These are phyloP conservation scores for Drosophila kanapiae DNA, from an alignment of 1,140 invertebrate genomes.

Conservation along the genomic window DNA sequence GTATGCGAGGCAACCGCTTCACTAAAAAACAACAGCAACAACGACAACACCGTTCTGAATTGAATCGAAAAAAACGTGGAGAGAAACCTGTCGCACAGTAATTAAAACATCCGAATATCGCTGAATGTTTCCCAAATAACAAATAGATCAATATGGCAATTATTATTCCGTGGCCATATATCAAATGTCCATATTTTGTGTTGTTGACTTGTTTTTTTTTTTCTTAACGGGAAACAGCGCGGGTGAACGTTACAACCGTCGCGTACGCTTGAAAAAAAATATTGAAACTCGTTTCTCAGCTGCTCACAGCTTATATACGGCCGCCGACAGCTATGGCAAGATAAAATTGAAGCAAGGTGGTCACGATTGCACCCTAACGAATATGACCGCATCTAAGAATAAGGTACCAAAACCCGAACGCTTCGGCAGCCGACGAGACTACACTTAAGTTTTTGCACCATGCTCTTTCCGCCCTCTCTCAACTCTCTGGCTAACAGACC, in stretches of 20 bases:
- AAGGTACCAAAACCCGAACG: neutral
- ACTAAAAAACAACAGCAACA: slow-evolving; percentile 42
- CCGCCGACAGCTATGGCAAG: neutral
- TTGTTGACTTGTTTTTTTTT: slow-evolving; percentile 18
- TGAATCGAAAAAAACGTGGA: slow-evolving; percentile 38
- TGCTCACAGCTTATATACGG: slow-evolving; percentile 3
- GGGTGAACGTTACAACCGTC: slow-evolving; percentile 5
- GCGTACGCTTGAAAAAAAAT: neutral
- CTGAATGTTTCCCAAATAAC: slow-evolving; percentile 20
- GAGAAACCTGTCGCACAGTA: slow-evolving; percentile 28
- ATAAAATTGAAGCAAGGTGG: too few relatives aligned
- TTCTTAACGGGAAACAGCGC: slow-evolving; percentile 19
- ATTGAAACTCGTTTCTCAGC: slow-evolving; percentile 4
- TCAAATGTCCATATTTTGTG: slow-evolving; percentile 33
- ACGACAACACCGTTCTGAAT: slow-evolving; percentile 35
- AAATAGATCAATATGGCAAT: slow-evolving; percentile 19
- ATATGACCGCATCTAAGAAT: too few relatives aligned
- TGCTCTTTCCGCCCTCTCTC: neutral
- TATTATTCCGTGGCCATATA: slow-evolving; percentile 5
- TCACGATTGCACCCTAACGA: too few relatives aligned
- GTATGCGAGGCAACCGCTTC: slow-evolving; percentile 46
- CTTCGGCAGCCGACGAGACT: slow-evolving; percentile 4
- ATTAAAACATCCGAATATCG: slow-evolving; percentile 19
- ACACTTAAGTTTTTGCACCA: too few relatives aligned
- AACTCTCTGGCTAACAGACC: neutral